Percentiles rank a stretch among this genome's conserved stretches.
phyloP scores from a whole-genome alignment of 2,797 vertebrate genomes.

The Geotrypetes seraphini region DNA sequence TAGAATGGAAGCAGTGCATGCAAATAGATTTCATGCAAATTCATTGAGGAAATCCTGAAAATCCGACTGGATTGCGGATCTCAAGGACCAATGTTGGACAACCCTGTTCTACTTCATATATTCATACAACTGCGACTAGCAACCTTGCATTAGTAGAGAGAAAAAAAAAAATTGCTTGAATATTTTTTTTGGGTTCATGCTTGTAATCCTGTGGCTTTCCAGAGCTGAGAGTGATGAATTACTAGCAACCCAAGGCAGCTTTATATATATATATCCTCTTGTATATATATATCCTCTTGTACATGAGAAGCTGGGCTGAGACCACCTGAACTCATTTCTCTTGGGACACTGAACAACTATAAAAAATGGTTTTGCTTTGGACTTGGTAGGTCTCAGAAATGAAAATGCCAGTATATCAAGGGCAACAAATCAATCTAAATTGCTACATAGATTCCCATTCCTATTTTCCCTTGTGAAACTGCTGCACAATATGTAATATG shows the following conservation, averaged over 20 bases:
- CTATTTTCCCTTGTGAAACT: conserved; percentile 26
- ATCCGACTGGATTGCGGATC: too few species aligned
- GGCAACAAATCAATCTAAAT: conserved; percentile 65
- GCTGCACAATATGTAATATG: conserved; percentile 16
- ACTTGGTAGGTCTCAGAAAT: conserved; percentile 54
- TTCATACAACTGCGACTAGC: conserved; percentile 8
- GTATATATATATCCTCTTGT: conserved; percentile 45
- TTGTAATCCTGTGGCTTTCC: conserved; percentile 33
- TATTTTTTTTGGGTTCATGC: conserved; percentile 17
- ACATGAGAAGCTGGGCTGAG: conserved; percentile 42
- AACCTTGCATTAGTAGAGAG: background rate
- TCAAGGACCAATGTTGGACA: too few species aligned
- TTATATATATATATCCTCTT: too few species aligned
- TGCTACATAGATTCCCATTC: conserved; percentile 33
- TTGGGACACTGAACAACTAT: conserved; percentile 48
- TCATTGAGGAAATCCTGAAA: too few species aligned
- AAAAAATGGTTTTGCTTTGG: conserved; percentile 65
- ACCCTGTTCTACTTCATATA: too few species aligned
- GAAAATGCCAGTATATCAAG: conserved; percentile 54
- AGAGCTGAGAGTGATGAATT: conserved; percentile 51
- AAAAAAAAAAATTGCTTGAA: conserved; percentile 6
- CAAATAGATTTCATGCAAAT: too few species aligned
- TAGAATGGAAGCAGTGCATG: too few species aligned
- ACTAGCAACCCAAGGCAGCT: conserved; percentile 39
- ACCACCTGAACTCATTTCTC: conserved; percentile 58